A percentile compares a stretch with the other conserved stretches of the same genome.
These are phyloP conservation scores for cat (Felis catus) DNA, from an alignment of 2,113 vertebrate genomes.

Conservation along the genomic window F.catus_Fca126_mat1.0 CM031415.1:15021001-15021500, in stretches of 20 bases:
- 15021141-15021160: neutral
- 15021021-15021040: slow-evolving; percentile 97
- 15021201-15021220: neutral
- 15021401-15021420: no score
- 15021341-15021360: slow-evolving; percentile 13
- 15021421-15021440: no score
- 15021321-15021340: neutral
- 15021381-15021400: neutral
- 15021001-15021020: slow-evolving; percentile 99
- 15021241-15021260: neutral
- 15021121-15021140: neutral
- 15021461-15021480: no score
- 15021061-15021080: slow-evolving; percentile 99
- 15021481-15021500: no score
- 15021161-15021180: neutral
- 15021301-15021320: neutral
- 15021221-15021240: neutral
- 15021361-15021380: neutral
- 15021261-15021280: neutral
- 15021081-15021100: slow-evolving; percentile 65
- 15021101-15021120: neutral
- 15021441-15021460: no score
- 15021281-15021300: neutral
- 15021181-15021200: neutral
- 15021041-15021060: slow-evolving; percentile 97